Base-by-base conservation (phyloP, 2,888 invertebrate species). In the Apodemia zela region DNA sequence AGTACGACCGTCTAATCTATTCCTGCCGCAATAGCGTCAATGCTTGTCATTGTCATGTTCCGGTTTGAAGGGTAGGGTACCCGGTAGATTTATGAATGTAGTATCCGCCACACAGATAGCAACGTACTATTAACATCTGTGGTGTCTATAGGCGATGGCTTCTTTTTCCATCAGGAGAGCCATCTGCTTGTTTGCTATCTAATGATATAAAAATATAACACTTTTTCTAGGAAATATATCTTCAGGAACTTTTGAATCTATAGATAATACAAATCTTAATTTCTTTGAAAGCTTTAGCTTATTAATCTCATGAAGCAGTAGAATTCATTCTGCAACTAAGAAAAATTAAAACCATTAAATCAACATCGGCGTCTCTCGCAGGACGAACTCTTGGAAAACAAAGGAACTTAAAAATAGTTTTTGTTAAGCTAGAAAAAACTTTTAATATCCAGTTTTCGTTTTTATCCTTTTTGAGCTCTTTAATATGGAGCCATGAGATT, bases 331-430 rank as follows among this genome's bases (percentile, higher is more conserved):
- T 21, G 51, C 13, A 47, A 7, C 45, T 10, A 11, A 3, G 21
- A 51, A 51, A 51, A 51, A 51, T 51, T 51, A 21, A 21, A 21
- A 51, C 51, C 51, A 51, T 51, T 51, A 51, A 47, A 11, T 21
- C 51, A 51, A 21, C 51, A 51, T 21, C 51, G 51, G 18, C 18
- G 21, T 18, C 51, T 51, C 51, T 10, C 51, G 18, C 21, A 51
- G 51, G 51, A 51, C 49, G 11, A 18, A 49, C 49, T 49, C 49
- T 18, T 18, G 49, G 18, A 18, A 49, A 49, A 18, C 49, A 49
- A 49, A 18, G 18, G 18, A 49, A 10, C 49, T 49, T 49, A 10
- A 49, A 18, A 49, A 17, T 18, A 49, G 49, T 49, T 49, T 49
- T 18, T 18, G 18, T 49, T 17, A 11, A 49, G 4, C 8, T 11